Base-by-base conservation (phyloP, 2,113 vertebrate species). In the Eublepharis macularius region DNA sequence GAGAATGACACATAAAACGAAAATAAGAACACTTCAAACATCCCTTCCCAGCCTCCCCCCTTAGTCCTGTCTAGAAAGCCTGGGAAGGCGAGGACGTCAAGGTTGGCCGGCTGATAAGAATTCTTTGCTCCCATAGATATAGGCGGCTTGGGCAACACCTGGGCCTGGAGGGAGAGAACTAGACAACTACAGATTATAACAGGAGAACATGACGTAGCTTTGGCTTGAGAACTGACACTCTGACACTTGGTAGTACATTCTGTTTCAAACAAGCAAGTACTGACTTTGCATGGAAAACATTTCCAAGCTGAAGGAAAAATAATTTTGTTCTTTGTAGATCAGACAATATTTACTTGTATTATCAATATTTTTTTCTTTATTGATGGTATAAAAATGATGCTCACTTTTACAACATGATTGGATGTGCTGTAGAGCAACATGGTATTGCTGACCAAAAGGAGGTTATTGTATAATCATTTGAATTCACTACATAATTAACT, bases 401-500 rank as follows among this genome's bases (percentile, higher is more conserved):
- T 84, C 91, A 82, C 83, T 89, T 94, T 94, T 94, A 92, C 94
- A 92, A 88, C 17, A 89, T 95, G 94, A 95, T 93, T 94, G 95
- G 94, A 92, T 95, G 90, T 95, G 95, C 94, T 94, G 91, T 95
- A 96, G 91, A 93, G 87, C 95, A 96, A 93, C 95, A 91, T 95
- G 91, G 94, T 94, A 95, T 96, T 94, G 93, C 94, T 96, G 94
- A 94, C 93, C 87, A 80, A 95, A 93, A 94, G 93, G 93, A 93
- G 91, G 92, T 94, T 96, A 90, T 72, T 95, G 94, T 96, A 96
- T 96, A 91, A 94, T 95, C 95, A 97, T 95, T 95, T 95, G 95
- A 95, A 94, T 91, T 95, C 96, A 95, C 86, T 95, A 94, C 96
- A 96, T 96, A 95, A 96, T 95, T 96, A 96, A 94, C 92, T 94